phyloP scores from a whole-genome alignment of 2,888 invertebrate genomes.

The Latrodectus elegans region DNA sequence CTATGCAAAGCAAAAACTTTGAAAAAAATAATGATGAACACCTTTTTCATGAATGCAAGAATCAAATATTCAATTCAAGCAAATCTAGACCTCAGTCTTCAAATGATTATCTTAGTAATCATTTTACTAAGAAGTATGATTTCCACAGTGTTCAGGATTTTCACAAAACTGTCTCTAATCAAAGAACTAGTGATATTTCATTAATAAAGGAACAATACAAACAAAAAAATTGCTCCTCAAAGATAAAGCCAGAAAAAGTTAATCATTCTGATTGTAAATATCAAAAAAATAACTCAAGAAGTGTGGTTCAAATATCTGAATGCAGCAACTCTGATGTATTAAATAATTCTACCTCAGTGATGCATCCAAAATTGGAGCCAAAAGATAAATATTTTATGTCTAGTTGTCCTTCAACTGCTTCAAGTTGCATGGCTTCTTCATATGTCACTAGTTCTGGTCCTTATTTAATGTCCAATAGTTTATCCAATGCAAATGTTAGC shows the following conservation, averaged over 20 bases:
- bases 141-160: conserved; percentile 27
- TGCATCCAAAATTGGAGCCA: conserved; percentile 56
- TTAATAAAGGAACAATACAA: conserved; percentile 37
- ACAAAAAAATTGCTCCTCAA: conserved; percentile 25
- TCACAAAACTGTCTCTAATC: conserved; percentile 17
- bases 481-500: conserved; percentile 24
- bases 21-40: conserved; percentile 33
- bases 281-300: conserved; percentile 39
- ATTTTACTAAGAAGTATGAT: conserved; percentile 39
- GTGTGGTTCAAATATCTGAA: conserved; percentile 29
- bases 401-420: conserved; percentile 51
- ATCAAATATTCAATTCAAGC: conserved; percentile 13
- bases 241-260: conserved; percentile 54
- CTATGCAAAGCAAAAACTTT: conserved; percentile 51
- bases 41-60: conserved; percentile 30
- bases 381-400: conserved; percentile 63
- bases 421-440: conserved; percentile 54
- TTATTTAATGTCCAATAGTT: conserved; percentile 27
- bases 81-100: conserved; percentile 37
- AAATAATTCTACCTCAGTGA: conserved; percentile 65
- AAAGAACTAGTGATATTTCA: conserved; percentile 18
- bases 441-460: conserved; percentile 43
- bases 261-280: conserved; percentile 51
- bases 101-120: conserved; percentile 17
- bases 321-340: conserved; percentile 52